Evolutionary conservation across 2,113 vertebrate species (phyloP).

Genomic region (Xenus cinereus): DNA sequence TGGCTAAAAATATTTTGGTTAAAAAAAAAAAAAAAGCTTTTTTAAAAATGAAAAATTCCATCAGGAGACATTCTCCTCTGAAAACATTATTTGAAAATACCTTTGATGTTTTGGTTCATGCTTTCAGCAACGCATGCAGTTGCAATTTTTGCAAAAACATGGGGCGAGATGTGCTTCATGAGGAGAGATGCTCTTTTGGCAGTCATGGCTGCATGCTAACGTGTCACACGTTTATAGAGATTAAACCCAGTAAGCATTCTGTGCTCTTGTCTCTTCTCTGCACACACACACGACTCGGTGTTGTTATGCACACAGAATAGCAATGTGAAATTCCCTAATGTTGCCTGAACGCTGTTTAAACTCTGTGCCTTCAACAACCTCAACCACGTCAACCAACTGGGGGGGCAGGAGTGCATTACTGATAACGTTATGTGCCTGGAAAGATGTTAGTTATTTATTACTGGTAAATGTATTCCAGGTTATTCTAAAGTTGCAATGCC

Average conservation of each 20-base stretch:
- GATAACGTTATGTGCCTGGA: fast-evolving
- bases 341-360: background rate
- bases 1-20: background rate
- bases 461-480: background rate
- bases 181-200: background rate
- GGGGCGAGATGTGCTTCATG: background rate
- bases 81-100: background rate
- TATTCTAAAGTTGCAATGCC: constrained; percentile 14
- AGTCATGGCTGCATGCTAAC: background rate
- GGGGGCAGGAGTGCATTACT: background rate
- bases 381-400: background rate
- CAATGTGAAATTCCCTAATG: background rate
- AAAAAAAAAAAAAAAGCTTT: background rate
- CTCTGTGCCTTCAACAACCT: background rate
- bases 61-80: background rate
- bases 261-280: background rate
- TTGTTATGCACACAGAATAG: background rate
- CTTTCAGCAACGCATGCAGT: background rate
- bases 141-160: background rate
- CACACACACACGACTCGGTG: background rate
- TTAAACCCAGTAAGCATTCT: background rate
- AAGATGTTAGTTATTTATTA: background rate
- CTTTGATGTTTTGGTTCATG: background rate
- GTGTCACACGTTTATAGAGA: background rate
- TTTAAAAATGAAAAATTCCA: background rate